Evolutionary conservation across 2,888 invertebrate genomes (phyloP), one percentile per base, ranked within the genome.

Genomic region (Pecten maximus): DNA sequence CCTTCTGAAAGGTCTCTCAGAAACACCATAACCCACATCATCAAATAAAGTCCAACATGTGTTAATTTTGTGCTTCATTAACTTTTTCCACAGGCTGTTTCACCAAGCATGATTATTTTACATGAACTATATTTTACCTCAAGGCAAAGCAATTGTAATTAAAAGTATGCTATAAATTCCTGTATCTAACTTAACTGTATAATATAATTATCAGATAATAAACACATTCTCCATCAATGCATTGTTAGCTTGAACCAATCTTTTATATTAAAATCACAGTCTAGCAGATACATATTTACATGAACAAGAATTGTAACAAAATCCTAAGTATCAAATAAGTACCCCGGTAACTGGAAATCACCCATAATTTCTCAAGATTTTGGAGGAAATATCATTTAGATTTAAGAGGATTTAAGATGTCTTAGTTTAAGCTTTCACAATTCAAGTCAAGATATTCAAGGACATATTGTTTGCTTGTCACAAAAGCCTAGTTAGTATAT

Each of bases 21-120:
- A 74, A 74, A 74, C 23, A 74, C 74, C 74, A 74, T 35, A 74
- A 74, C 74, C 28, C 28, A 23, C 23, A 74, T 15, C 35, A 74
- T 74, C 74, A 74, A 74, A 74, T 74, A 35, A 28, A 74, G 74
- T 35, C 6, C 35, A 74, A 74, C 74, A 74, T 74, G 74, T 74
- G 74, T 35, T 74, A 28, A 74, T 74, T 74, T 74, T 74, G 74
- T 74, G 74, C 74, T 74, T 74, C 74, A 74, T 74, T 74, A 74
- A 74, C 74, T 74, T 74, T 74, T 74, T 35, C 74, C 74, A 74
- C 74, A 74, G 74, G 74, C 74, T 74, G 35, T 74, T 74, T 74
- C 35, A 74, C 28, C 19, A 12, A 35, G 74, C 35, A 74, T 35
- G 74, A 74, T 74, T 35, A 74, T 28, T 74, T 74, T 35, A 28